These are phyloP conservation scores for Pollenia angustigena DNA, from an alignment of 2,888 invertebrate genomes.

Conservation along the genomic window DNA sequence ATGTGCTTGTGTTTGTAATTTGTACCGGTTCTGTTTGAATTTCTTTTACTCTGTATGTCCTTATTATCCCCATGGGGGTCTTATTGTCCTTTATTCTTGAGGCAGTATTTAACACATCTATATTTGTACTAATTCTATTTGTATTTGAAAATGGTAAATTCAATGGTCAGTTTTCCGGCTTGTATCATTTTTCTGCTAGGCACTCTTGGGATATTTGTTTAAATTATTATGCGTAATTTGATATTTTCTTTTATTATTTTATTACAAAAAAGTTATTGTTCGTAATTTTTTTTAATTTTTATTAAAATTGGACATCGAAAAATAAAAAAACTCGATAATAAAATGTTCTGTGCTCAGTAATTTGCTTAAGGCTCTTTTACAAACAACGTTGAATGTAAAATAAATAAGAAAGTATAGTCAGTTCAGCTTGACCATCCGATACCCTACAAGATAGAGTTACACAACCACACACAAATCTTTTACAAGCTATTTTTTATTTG, in stretches of 20 bases:
- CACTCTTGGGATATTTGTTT: slow-evolving; percentile 6
- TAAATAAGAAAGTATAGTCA: no score
- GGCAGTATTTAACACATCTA: slow-evolving; percentile 25
- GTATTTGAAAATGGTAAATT: background rate
- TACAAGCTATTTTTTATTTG: no score
- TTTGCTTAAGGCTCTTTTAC: no score
- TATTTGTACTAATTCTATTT: background rate
- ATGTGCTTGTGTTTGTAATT: background rate
- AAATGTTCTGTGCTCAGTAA: no score
- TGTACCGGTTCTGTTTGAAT: slow-evolving; percentile 5
- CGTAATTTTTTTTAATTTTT: no score
- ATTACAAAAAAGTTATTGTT: no score
- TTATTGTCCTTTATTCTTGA: slow-evolving; percentile 20
- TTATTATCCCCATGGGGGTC: background rate
- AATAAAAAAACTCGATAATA: no score
- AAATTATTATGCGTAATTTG: background rate
- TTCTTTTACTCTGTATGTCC: background rate
- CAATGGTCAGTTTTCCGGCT: background rate
- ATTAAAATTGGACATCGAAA: no score
- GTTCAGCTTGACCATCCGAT: no score
- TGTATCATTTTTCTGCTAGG: background rate
- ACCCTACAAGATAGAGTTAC: no score
- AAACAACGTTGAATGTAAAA: no score
- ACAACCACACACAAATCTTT: no score
- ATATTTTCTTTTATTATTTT: background rate